Evolutionary conservation across 2,113 vertebrate genomes (phyloP), one percentile per base, ranked within the genome.

Genomic region (Lipotes vexillifer): DNA sequence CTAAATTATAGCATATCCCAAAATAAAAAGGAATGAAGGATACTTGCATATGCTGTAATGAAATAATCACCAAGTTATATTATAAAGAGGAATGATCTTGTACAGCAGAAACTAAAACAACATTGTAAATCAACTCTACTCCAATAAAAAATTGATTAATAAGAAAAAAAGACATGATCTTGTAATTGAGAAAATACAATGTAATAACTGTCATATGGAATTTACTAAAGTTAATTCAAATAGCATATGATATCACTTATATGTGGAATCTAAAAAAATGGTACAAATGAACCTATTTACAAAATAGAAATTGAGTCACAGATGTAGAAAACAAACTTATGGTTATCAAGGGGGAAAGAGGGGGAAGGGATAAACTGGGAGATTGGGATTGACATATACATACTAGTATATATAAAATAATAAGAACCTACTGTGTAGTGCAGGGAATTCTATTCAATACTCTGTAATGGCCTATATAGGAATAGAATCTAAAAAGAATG

Each of bases 1-100:
- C 61, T 92, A 74, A 95, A 71, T 69, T 75, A 61, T 49, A 80
- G 36, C 29, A 38, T 93, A 52, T 78, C 36, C 7, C 20, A 36
- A 86, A 96, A 52, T 61, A 87, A 61, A 93, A 49, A 91, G 20
- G 31, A 87, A n/a, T 95, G 41, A 95, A 75, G 21, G 68, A 41
- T 89, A 75, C 10, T 91, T 96, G 46, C 8, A 25, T 72, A 74
- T 61, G 4, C 31, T 87, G 81, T 90, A 97, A 82, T 83, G 46
- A 61, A 90, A 84, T 77, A 86, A 90, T 52, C 4, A 29, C 13
- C 8, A 94, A 87, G 5, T 92, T 88, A 57, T 92, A 74, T 92
- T 88, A 57, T 92, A 74, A 84, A 85, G 21, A 59, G 36, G 55
- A 95, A 88, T 88, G 61, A 61, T 83, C 6, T 83, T 78, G 59